phyloP scores from a whole-genome alignment of 2,113 vertebrate genomes.

The Chlorodrepanis virens region DNA sequence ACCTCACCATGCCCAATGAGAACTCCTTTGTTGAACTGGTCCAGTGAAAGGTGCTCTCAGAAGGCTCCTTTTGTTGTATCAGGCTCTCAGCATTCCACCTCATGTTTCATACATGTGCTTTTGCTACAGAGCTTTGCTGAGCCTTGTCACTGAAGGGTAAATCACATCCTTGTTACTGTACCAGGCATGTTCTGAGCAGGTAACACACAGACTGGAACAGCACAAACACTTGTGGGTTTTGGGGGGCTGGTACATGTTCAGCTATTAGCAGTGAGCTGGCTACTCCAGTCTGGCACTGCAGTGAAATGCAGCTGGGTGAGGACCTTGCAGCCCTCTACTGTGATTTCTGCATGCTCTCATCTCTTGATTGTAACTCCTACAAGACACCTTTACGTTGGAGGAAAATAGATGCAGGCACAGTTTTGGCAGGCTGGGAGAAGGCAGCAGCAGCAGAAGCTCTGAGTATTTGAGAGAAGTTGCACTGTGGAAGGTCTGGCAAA shows the following conservation, averaged over 20 bases:
- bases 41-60: not conserved
- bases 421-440: not conserved
- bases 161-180: not conserved
- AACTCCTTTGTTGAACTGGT: not conserved
- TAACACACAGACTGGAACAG: not conserved
- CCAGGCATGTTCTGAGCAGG: not conserved
- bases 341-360: not conserved
- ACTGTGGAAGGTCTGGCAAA: not conserved
- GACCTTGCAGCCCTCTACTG: not conserved
- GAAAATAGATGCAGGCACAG: not conserved
- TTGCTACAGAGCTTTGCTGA: not conserved
- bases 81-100: not conserved
- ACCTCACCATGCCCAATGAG: not conserved
- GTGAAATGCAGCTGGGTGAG: not conserved
- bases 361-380: not conserved
- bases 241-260: rapidly evolving
- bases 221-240: not conserved
- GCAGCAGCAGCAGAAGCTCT: not conserved
- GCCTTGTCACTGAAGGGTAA: not conserved
- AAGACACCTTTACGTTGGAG: not conserved
- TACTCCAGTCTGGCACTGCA: not conserved
- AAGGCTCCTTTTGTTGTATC: not conserved
- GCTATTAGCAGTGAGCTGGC: not conserved
- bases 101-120: not conserved
- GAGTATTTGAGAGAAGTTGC: not conserved